A percentile compares a stretch with the other conserved stretches of the same genome.
Evolutionary conservation across 2,113 vertebrate species (phyloP).

Genomic region (Colistium nudipinnis): DNA sequence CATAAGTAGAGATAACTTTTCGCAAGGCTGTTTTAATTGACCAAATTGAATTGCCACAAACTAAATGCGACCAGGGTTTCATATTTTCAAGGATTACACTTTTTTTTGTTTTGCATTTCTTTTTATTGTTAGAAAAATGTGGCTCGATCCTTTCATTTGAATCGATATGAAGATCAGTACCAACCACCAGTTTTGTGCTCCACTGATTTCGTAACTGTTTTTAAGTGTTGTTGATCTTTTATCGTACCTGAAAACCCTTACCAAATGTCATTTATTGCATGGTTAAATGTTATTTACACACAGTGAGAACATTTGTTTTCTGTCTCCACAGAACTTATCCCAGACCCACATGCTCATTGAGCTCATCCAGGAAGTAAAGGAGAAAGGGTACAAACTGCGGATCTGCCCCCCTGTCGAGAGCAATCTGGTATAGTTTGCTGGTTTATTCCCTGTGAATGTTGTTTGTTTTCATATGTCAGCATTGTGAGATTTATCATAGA

Average conservation of each 20-base stretch:
- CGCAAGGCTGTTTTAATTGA: conserved; percentile 42
- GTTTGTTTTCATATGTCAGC: too few relatives aligned
- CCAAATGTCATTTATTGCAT: background rate
- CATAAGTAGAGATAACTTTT: conserved; percentile 39
- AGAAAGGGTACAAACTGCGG: conserved; percentile 92
- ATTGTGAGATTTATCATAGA: too few relatives aligned
- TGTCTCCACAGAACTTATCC: conserved; percentile 88
- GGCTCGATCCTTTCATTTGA: background rate
- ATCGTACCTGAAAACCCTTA: background rate
- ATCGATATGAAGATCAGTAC: background rate
- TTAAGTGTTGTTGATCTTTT: background rate
- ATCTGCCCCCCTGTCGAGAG: conserved; percentile 86
- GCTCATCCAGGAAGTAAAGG: conserved; percentile 92
- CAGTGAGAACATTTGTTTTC: background rate
- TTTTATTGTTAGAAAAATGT: background rate
- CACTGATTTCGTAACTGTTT: background rate
- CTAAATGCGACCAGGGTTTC: conserved; percentile 6
- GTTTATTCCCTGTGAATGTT: background rate
- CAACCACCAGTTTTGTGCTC: background rate
- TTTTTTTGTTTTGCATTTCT: background rate
- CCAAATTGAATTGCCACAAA: conserved; percentile 32
- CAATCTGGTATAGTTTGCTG: conserved; percentile 82
- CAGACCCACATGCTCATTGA: conserved; percentile 95
- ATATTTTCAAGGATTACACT: conserved; percentile 5
- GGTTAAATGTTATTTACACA: background rate